These are phyloP conservation scores for Ammodytes dubius DNA, from an alignment of 2,113 vertebrate genomes.

Conservation along the genomic window DNA sequence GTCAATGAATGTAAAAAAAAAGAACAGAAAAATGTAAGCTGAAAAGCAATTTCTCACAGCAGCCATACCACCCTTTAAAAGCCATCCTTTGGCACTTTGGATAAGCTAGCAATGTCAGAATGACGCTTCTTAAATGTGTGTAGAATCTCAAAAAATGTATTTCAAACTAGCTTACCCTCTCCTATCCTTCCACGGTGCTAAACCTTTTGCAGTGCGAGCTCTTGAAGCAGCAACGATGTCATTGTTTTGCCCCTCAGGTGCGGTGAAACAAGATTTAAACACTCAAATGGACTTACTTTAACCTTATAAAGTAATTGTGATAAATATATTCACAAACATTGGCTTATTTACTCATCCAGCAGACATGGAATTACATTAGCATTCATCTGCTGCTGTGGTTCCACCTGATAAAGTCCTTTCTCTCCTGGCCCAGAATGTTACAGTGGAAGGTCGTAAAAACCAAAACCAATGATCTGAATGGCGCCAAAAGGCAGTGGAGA, in stretches of 20 bases:
- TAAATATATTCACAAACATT: background rate
- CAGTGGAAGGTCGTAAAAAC: background rate
- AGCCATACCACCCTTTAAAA: background rate
- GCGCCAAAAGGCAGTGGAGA: background rate
- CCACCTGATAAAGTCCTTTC: no score
- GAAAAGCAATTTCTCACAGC: background rate
- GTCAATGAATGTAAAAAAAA: background rate
- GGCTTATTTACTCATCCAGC: background rate
- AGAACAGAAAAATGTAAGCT: background rate
- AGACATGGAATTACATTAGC: background rate
- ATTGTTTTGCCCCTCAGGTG: background rate
- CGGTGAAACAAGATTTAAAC: background rate
- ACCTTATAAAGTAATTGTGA: background rate
- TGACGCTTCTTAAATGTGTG: background rate
- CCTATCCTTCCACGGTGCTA: background rate
- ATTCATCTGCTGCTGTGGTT: background rate
- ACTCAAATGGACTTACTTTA: background rate
- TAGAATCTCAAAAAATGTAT: background rate
- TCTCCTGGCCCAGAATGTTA: background rate
- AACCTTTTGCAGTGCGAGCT: background rate
- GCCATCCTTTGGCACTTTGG: background rate
- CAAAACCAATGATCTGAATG: background rate
- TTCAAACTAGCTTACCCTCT: background rate
- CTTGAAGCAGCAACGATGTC: background rate
- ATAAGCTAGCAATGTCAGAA: background rate